Base-by-base conservation (phyloP, 1,140 invertebrate genomes). In the Diorhabda carinulata region DNA sequence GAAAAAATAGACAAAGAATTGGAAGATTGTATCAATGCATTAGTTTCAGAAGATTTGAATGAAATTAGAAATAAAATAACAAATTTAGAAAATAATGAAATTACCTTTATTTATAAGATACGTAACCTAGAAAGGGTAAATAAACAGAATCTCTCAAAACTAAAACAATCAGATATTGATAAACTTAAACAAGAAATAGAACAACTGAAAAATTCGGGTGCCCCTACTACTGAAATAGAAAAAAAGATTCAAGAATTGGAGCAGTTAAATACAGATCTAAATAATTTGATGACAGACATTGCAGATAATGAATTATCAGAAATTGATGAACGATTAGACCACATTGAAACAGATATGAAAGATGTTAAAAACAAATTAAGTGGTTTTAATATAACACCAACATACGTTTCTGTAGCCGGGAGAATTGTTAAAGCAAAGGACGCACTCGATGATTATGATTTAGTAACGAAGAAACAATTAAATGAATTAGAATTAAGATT, bases 401-500 rank as follows among this genome's bases (percentile, higher is more conserved):
- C 8, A n/a, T 60, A 60, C 25, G 5, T 60, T 60, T n/a, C 8
- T 60, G 58, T 60, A 25, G 25, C 5, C 5, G 58, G 58, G 25
- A 7, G 58, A 60, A 60, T 60, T 8, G 58, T 60, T 6, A 60
- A 60, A 60, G 58, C 58, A 9, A 60, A 40, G 5, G 25, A 60
- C 58, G 58, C 8, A 2, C 7, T 60, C 25, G 58, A 7, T 7
- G 58, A 60, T 40, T 25, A 60, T 60, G 58, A 60, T 60, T 60
- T 9, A 60, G 58, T 60, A 9, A 60, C 58, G 25, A 60, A 60
- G 25, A 60, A 60, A 60, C 58, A 60, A 60, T 25, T 60, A 60
- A 6, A 7, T 60, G 58, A 60, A 60, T 60, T 60, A 60, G 7
- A 60, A 60, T 9, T 56, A n/a, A 56, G 52, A n/a, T 56, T 9